Percentiles rank a stretch among this genome's conserved stretches.
Evolutionary conservation across 2,113 vertebrate species (phyloP).

Genomic region (Petromus typicus): DNA sequence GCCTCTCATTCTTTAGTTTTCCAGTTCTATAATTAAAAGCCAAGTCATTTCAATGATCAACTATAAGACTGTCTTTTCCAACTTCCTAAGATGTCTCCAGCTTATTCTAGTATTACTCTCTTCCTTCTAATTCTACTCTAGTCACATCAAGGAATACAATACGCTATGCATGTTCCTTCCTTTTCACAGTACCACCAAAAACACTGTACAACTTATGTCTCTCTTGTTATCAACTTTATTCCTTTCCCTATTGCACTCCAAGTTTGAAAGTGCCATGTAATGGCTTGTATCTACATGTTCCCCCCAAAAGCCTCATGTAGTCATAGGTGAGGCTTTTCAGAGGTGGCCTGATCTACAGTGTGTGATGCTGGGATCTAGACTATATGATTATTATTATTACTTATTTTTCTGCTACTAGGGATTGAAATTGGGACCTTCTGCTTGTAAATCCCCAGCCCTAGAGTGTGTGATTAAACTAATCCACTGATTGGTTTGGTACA

Average conservation of each 20-base stretch:
- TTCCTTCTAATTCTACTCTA: neutral
- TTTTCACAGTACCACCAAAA: neutral
- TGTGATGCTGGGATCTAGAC: no score
- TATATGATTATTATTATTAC: no score
- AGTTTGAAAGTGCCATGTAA: neutral
- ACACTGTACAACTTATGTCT: constrained; percentile 19
- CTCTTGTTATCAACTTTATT: neutral
- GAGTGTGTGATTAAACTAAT: neutral
- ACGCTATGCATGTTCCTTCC: neutral
- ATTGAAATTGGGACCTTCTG: no score
- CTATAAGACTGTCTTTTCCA: neutral
- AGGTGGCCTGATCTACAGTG: neutral
- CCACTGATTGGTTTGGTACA: neutral
- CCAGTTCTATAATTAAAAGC: neutral
- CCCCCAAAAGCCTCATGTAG: neutral
- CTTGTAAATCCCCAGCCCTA: no score
- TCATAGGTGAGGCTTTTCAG: neutral
- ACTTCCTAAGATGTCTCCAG: neutral
- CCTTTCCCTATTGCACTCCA: neutral
- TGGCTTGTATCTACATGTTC: neutral
- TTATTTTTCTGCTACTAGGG: no score
- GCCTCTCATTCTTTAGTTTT: neutral
- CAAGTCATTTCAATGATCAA: constrained; percentile 11
- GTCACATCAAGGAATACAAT: neutral
- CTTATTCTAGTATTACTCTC: neutral